Conservation (phyloP, 2,888 invertebrate genomes). For the Eupithecia centaureata region DNA sequence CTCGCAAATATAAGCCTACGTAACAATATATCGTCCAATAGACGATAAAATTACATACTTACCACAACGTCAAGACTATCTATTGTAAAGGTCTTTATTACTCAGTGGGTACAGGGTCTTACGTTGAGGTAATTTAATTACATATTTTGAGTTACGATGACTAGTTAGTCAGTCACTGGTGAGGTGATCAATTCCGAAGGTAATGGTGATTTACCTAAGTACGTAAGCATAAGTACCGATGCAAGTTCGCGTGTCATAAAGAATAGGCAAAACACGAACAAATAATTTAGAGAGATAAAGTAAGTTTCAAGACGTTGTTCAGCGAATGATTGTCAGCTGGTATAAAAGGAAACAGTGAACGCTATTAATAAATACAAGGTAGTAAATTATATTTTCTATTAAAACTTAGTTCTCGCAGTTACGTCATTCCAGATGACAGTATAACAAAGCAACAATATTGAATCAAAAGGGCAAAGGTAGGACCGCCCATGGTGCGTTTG, state of each 20-base stretch:
- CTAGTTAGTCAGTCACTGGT: constrained; percentile 53
- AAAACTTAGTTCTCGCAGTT: constrained; percentile 36
- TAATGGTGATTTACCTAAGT: constrained; percentile 32
- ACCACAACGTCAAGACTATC: constrained; percentile 41
- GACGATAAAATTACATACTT: constrained; percentile 48
- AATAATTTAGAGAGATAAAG: neutral
- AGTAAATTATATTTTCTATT: constrained; percentile 45
- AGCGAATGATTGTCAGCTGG: neutral
- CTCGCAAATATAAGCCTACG: neutral
- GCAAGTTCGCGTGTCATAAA: neutral
- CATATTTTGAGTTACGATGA: constrained; percentile 39
- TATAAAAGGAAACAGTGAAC: neutral
- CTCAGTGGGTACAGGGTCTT: constrained; percentile 48
- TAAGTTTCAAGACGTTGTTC: neutral
- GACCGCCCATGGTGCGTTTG: constrained; percentile 68
- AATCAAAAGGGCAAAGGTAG: constrained; percentile 65
- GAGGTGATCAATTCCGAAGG: constrained; percentile 46
- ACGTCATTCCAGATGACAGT: constrained; percentile 49
- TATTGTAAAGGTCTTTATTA: constrained; percentile 49
- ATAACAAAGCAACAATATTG: constrained; percentile 52
- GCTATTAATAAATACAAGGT: neutral
- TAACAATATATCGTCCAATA: constrained; percentile 10
- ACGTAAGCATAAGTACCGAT: neutral
- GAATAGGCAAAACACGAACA: neutral
- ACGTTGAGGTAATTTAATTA: constrained; percentile 49